Percentiles rank a stretch among this genome's conserved stretches.
These are phyloP conservation scores for Minunthozetes semirufus DNA, from an alignment of 2,888 invertebrate genomes.

Conservation along the genomic window DNA sequence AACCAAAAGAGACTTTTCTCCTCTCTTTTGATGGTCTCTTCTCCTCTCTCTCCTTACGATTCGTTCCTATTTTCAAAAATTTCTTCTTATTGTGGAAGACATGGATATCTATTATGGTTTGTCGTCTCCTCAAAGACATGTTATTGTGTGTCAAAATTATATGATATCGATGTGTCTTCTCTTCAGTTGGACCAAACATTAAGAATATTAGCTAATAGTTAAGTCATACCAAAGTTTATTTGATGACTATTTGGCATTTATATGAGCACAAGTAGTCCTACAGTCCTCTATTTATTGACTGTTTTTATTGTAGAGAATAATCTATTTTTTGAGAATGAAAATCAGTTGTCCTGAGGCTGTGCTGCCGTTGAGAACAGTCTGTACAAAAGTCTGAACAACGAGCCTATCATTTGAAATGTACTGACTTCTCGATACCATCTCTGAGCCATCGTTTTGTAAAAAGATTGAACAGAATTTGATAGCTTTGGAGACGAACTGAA, in stretches of 20 bases:
- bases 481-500: background rate
- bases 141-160: constrained; percentile 21
- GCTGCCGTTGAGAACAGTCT: background rate
- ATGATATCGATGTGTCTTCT: background rate
- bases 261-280: background rate
- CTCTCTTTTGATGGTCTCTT: background rate
- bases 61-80: background rate
- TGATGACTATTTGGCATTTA: constrained; percentile 7
- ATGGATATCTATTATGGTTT: background rate
- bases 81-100: background rate
- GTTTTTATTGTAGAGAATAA: background rate
- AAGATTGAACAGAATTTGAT: constrained; percentile 22
- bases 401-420: background rate
- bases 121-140: background rate
- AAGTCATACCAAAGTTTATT: background rate
- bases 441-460: background rate
- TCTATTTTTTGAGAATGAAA: constrained; percentile 1
- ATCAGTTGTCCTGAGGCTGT: constrained; percentile 22
- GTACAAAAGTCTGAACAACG: background rate
- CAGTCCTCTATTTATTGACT: background rate
- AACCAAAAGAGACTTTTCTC: no score
- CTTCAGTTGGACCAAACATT: background rate
- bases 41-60: background rate
- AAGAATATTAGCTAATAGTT: background rate
- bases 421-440: constrained; percentile 14